phyloP scores from a whole-genome alignment of 2,797 vertebrate species.

The Falco cherrug region DNA sequence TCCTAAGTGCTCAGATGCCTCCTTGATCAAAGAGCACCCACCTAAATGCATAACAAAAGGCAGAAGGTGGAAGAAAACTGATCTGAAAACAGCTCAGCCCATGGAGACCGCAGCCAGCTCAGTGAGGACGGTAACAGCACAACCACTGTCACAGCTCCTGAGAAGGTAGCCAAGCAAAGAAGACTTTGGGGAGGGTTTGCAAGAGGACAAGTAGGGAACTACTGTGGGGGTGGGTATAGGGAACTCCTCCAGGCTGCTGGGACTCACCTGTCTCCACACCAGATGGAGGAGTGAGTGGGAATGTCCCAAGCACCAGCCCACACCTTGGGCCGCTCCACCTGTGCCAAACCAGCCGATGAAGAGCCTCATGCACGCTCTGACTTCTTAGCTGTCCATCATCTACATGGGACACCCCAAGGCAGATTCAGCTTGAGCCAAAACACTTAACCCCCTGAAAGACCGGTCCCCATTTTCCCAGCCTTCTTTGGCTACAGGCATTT shows the following conservation, averaged over 20 bases:
- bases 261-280: not conserved
- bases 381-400: not conserved
- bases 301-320: not conserved
- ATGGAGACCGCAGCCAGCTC: too few species aligned
- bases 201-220: not conserved
- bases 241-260: not conserved
- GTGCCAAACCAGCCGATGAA: not conserved
- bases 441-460: slow-evolving; percentile 33
- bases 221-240: not conserved
- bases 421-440: not conserved
- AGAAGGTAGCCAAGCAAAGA: not conserved
- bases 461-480: not conserved
- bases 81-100: not conserved
- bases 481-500: slow-evolving; percentile 43
- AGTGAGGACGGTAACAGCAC: not conserved
- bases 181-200: not conserved
- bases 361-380: not conserved
- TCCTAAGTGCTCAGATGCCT: not conserved
- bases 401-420: not conserved
- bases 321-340: not conserved
- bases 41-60: not conserved
- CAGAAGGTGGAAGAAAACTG: not conserved
- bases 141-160: not conserved
- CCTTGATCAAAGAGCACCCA: not conserved
- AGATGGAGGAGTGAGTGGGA: not conserved